A percentile compares a stretch with the other conserved stretches of the same genome.
phyloP scores from a whole-genome alignment of 2,888 invertebrate genomes.

The Metacarcinus magister region DNA sequence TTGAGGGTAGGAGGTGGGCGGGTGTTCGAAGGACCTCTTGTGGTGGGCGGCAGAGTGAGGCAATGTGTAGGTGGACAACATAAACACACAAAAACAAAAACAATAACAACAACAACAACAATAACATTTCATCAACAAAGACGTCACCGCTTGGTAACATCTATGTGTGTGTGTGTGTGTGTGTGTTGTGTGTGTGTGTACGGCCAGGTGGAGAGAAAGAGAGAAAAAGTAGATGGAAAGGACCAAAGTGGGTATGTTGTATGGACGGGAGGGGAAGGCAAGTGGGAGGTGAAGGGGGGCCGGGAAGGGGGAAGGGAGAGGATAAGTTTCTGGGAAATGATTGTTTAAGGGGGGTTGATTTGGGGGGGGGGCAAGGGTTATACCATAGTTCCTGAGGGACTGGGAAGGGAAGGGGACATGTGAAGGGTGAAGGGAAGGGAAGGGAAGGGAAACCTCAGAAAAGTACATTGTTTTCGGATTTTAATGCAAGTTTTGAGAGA shows the following conservation, averaged over 20 bases:
- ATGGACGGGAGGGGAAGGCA: neutral
- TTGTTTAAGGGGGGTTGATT: neutral
- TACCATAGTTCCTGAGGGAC: no score
- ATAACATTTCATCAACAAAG: neutral
- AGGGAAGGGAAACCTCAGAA: neutral
- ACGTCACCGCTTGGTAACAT: neutral
- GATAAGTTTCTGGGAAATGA: no score
- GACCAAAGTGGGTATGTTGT: neutral
- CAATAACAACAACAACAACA: neutral
- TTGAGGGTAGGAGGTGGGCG: no score
- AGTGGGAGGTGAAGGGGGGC: neutral
- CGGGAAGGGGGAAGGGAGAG: neutral
- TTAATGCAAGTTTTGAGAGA: neutral
- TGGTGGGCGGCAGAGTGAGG: no score
- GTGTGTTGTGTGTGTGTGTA: neutral
- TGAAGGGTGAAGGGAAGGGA: neutral
- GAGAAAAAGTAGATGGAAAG: neutral
- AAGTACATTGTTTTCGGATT: neutral
- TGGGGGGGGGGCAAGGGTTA: neutral
- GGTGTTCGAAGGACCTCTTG: no score
- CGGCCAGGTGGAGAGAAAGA: neutral
- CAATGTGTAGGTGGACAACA: neutral
- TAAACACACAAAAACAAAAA: neutral
- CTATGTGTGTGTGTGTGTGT: neutral
- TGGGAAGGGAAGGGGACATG: neutral